Evolutionary conservation across 2,888 invertebrate genomes (phyloP).

Genomic region (Thumatha senex): DNA sequence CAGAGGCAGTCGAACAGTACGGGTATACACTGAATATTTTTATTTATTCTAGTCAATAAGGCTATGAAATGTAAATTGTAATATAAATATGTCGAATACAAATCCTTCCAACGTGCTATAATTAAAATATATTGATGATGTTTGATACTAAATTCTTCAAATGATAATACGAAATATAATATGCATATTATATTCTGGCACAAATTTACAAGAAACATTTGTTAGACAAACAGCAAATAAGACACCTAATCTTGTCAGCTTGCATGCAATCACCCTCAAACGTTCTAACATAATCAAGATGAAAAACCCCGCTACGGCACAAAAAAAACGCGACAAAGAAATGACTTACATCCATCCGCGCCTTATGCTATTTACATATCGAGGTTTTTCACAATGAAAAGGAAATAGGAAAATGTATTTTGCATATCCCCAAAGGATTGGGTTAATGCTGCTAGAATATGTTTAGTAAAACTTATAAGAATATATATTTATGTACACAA

Average conservation of each 20-base stretch:
- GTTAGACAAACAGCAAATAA: background rate
- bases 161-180: no score
- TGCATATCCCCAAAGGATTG: constrained; percentile 7
- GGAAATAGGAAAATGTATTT: constrained; percentile 18
- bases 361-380: constrained; percentile 23
- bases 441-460: constrained; percentile 2
- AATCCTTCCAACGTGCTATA: no score
- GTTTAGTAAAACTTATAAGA: constrained; percentile 1
- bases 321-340: constrained; percentile 10
- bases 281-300: constrained; percentile 24
- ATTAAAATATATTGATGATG: no score
- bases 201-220: background rate
- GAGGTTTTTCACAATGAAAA: constrained; percentile 24
- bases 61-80: no score
- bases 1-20: no score
- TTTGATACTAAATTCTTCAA: no score
- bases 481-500: background rate
- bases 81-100: no score
- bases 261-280: constrained; percentile 11
- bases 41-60: no score
- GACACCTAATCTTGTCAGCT: background rate
- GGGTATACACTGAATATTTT: no score
- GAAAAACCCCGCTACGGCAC: constrained; percentile 11
- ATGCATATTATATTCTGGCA: background rate
- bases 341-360: constrained; percentile 15